Base-by-base conservation (phyloP, 1,140 invertebrate species). In the Nasonia giraulti region DNA sequence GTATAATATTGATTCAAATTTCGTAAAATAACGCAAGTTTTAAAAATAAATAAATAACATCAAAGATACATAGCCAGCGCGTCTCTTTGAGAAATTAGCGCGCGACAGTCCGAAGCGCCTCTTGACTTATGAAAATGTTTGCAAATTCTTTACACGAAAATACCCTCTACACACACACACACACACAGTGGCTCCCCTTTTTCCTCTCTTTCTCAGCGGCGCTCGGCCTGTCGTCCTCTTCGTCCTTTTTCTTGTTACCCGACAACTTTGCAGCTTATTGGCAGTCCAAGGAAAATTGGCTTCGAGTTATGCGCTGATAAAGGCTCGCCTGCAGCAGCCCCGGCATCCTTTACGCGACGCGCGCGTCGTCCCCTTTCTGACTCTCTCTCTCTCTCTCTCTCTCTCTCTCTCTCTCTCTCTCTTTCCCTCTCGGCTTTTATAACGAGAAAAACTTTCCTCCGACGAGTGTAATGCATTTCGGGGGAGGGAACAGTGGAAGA, bases 371-470 rank as follows among this genome's bases (percentile, higher is more conserved):
- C 71, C 71, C 27, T 8, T 74, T 5, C 33, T 62, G 4, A 14
- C 17, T 6, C 55, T 37, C 5, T 37, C 33, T 37, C 33, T 3
- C 33, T 37, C 33, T 37, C 33, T 37, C 5, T 37, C 33, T 37
- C 33, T 3, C 33, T 37, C 33, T 37, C 33, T 6, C 55, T 37
- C 5, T 37, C 33, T 37, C 33, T 3, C 33, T 37, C 33, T 37
- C 33, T 37, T 37, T 37, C 33, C 33, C 33, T 62, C 55, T 31
- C n/a, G 27, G 31, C 37, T 80, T 79, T 84, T 81, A 85, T 77
- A 85, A 85, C 81, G 79, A 85, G 79, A 75, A 85, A 85, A 81
- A 80, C 83, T 80, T 80, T 84, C 55, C 76, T 55, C 8, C 40
- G 1, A 33, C n/a, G 50, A 76, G 31, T 83, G 37, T 66, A 75